These are phyloP conservation scores for Tonatia bakeri DNA, from an alignment of 2,113 vertebrate species.

Conservation along the genomic window DNA sequence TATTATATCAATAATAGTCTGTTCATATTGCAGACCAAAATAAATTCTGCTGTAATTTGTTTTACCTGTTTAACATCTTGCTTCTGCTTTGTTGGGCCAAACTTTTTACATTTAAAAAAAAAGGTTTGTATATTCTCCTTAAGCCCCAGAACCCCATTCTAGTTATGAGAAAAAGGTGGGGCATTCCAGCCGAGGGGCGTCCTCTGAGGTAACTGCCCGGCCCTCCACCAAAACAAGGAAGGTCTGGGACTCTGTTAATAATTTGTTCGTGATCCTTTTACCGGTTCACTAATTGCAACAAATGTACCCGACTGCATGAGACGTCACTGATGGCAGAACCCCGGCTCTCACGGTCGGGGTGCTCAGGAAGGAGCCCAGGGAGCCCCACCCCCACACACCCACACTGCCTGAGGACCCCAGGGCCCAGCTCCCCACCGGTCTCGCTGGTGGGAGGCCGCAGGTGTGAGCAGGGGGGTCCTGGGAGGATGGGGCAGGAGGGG, in stretches of 20 bases:
- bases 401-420: too few relatives aligned
- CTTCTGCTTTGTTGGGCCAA: neutral
- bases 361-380: neutral
- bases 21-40: neutral
- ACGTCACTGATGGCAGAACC: neutral
- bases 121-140: neutral
- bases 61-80: neutral
- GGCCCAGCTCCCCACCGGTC: neutral
- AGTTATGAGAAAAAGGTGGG: neutral
- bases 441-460: rapidly evolving
- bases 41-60: neutral
- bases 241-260: neutral
- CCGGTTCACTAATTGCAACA: neutral
- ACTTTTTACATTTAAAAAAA: neutral
- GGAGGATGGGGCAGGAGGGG: neutral
- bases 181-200: rapidly evolving
- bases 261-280: neutral
- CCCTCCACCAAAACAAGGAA: neutral
- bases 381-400: rapidly evolving
- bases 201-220: neutral
- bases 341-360: rapidly evolving
- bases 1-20: neutral
- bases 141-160: neutral
- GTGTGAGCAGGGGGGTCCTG: rapidly evolving
- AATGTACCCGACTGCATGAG: rapidly evolving